A percentile compares a stretch with the other conserved stretches of the same genome.
Evolutionary conservation across 2,888 invertebrate genomes (phyloP).

Genomic region (Conistra vaccinii): DNA sequence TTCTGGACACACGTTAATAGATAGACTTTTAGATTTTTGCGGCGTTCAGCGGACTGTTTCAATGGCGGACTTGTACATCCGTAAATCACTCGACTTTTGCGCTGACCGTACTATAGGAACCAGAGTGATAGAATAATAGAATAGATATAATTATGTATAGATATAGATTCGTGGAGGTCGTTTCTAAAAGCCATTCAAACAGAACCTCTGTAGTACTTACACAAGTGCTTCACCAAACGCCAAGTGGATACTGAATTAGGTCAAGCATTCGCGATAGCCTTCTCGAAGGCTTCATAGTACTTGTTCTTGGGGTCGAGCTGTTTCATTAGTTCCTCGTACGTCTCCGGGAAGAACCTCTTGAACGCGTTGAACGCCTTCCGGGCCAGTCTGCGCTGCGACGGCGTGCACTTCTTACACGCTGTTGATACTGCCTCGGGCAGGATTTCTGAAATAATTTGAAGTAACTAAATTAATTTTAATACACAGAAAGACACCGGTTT

Average conservation of each 20-base stretch:
- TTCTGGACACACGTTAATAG: no score
- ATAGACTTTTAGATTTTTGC: no score
- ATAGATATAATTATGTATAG: no score
- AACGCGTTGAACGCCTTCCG: conserved; percentile 92
- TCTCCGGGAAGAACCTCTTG: conserved; percentile 90
- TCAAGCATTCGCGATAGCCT: conserved; percentile 76
- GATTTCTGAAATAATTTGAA: conserved; percentile 69
- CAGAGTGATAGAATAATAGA: no score
- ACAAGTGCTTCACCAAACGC: conserved; percentile 44
- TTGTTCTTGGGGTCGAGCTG: conserved; percentile 93
- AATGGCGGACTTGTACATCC: no score
- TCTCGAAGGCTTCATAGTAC: conserved; percentile 86
- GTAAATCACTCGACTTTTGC: no score
- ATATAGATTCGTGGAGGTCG: not conserved
- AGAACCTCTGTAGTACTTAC: not conserved
- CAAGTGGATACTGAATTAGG: conserved; percentile 16
- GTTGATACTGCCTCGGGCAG: conserved; percentile 79
- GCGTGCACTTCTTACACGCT: conserved; percentile 79
- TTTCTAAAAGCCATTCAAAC: not conserved
- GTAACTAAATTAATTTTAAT: not conserved
- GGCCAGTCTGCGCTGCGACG: conserved; percentile 87
- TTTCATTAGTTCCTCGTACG: conserved; percentile 91
- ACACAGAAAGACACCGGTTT: not conserved
- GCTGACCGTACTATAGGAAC: no score
- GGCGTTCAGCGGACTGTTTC: no score